A percentile compares a stretch with the other conserved stretches of the same genome.
Evolutionary conservation across 2,797 vertebrate genomes (phyloP).

Genomic region (Notoglanidium macrostoma): DNA sequence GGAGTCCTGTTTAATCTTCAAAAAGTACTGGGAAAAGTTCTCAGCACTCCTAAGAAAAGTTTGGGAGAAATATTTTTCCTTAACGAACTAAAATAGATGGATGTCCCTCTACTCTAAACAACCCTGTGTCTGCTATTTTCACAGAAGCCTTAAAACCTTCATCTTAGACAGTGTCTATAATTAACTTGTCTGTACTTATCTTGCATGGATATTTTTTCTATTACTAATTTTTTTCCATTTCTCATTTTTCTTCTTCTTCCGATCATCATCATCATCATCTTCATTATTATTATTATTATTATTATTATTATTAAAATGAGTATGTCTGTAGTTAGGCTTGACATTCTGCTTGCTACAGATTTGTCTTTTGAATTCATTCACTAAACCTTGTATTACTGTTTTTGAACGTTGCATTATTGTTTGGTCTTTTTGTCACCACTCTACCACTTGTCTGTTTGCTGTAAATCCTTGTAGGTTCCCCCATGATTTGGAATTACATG

Average conservation of each 20-base stretch:
- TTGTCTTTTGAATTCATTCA: neutral
- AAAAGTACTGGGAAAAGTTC: conserved; percentile 21
- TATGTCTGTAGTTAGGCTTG: neutral
- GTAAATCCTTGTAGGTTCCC: neutral
- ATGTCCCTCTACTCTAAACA: neutral
- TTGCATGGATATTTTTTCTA: neutral
- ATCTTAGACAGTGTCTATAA: neutral
- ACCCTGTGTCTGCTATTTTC: neutral
- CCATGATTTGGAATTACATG: neutral
- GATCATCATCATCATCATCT: no score
- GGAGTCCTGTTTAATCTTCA: conserved; percentile 17
- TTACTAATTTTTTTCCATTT: neutral
- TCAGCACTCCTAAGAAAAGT: neutral
- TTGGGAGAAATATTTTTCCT: neutral
- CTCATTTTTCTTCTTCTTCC: neutral
- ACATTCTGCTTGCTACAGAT: neutral
- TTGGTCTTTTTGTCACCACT: neutral
- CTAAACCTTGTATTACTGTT: neutral
- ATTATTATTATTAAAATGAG: neutral
- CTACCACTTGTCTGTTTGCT: neutral
- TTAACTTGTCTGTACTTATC: neutral
- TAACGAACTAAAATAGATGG: neutral
- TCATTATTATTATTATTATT: neutral
- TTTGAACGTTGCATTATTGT: neutral
- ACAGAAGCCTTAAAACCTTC: neutral